Conservation (phyloP, 2,888 invertebrate genomes). For the Noctua fimbriata region DNA sequence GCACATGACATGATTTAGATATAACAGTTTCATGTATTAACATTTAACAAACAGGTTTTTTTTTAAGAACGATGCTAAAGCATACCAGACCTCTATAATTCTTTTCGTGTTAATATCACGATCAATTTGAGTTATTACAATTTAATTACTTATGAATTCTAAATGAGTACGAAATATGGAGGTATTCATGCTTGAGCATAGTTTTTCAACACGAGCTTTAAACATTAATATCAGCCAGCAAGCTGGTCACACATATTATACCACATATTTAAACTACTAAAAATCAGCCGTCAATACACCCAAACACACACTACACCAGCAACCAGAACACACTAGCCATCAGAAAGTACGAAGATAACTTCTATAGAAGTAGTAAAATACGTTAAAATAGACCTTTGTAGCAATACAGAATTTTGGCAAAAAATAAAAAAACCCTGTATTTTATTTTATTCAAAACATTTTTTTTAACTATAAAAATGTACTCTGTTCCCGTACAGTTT, state of each 20-base stretch:
- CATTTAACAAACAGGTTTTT: background rate
- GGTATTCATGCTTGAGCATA: slow-evolving; percentile 9
- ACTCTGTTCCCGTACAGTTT: background rate
- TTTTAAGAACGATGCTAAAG: background rate
- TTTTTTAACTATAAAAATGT: background rate
- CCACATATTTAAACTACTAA: background rate
- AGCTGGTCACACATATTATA: background rate
- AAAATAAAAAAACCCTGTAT: background rate
- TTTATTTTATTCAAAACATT: background rate
- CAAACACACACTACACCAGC: background rate
- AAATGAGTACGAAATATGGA: background rate
- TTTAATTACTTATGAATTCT: background rate
- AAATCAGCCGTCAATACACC: background rate
- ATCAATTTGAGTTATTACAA: background rate
- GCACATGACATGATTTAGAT: background rate
- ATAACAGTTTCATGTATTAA: background rate
- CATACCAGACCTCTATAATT: background rate
- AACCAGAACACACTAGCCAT: background rate
- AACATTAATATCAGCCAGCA: background rate
- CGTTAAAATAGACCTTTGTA: background rate
- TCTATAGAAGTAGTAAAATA: background rate
- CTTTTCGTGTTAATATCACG: background rate
- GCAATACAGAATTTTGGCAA: background rate
- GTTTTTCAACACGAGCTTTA: background rate
- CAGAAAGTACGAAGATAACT: background rate